Evolutionary conservation across 1,140 invertebrate genomes (phyloP).

Genomic region (Drosophila gunungcola): DNA sequence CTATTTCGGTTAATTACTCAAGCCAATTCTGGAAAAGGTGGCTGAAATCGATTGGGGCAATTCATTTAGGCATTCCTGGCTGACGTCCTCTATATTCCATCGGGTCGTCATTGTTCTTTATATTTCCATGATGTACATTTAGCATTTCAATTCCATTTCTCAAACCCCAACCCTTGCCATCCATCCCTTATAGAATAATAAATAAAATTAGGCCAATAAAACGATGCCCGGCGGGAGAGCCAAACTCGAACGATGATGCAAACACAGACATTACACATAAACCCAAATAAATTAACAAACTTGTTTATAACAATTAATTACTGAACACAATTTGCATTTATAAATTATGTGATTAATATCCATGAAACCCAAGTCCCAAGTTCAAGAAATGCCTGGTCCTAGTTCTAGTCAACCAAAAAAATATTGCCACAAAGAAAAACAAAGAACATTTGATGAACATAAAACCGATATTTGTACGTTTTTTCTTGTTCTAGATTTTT

Average conservation of each 20-base stretch:
- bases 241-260: not conserved
- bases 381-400: constrained; percentile 14
- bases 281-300: constrained; percentile 28
- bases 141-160: constrained; percentile 12
- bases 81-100: not conserved
- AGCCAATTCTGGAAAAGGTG: constrained; percentile 10
- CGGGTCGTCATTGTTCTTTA: not conserved
- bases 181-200: constrained; percentile 17
- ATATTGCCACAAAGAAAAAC: constrained; percentile 7
- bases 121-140: constrained; percentile 2
- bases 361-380: constrained; percentile 11
- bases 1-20: constrained; percentile 27
- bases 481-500: constrained; percentile 45
- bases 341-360: constrained; percentile 34
- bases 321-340: constrained; percentile 18
- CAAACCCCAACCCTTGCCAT: not conserved
- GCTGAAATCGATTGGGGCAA: constrained; percentile 26
- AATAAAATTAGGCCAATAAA: constrained; percentile 25
- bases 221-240: not conserved
- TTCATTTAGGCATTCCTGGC: constrained; percentile 4
- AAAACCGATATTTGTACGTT: constrained; percentile 27
- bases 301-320: constrained; percentile 35
- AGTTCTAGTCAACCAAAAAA: constrained; percentile 26
- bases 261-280: constrained; percentile 2
- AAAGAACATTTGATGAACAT: constrained; percentile 19